Evolutionary conservation across 1,140 invertebrate species (phyloP).

Genomic region (Drosophila tani): DNA sequence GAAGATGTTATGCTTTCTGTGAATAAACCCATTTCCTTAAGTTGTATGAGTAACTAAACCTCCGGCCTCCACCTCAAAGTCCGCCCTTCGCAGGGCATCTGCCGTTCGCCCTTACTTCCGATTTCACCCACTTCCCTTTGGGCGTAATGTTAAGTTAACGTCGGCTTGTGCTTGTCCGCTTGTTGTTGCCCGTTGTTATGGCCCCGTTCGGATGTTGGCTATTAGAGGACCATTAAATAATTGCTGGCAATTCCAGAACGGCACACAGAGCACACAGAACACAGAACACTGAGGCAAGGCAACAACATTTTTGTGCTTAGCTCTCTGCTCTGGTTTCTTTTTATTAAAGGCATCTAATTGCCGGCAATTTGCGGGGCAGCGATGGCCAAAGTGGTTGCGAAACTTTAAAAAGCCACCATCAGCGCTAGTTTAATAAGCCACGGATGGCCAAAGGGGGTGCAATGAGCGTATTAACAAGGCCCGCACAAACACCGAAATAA

Average conservation of each 20-base stretch:
- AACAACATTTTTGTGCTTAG: constrained; percentile 50
- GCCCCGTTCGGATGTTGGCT: constrained; percentile 80
- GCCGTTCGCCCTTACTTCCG: constrained; percentile 14
- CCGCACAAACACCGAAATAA: constrained; percentile 40
- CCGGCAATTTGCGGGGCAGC: constrained; percentile 63
- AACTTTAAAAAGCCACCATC: constrained; percentile 63
- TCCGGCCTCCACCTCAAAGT: neutral
- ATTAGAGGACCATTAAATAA: constrained; percentile 82
- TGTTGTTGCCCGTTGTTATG: constrained; percentile 64
- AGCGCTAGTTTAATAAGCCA: constrained; percentile 70
- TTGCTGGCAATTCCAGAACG: constrained; percentile 76
- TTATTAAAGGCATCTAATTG: constrained; percentile 74
- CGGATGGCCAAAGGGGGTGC: constrained; percentile 8
- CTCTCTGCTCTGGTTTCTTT: constrained; percentile 30
- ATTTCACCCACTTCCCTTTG: constrained; percentile 19
- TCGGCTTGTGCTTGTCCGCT: constrained; percentile 37
- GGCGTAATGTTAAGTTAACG: constrained; percentile 72
- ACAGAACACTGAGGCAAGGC: constrained; percentile 12
- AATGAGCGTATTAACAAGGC: constrained; percentile 73
- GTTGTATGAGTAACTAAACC: neutral
- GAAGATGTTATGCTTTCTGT: no score
- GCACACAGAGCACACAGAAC: constrained; percentile 31
- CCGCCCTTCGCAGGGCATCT: constrained; percentile 8
- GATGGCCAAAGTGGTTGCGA: constrained; percentile 46
- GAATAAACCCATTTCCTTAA: neutral